phyloP scores from a whole-genome alignment of 2,888 invertebrate species.

The Euclidia mi region DNA sequence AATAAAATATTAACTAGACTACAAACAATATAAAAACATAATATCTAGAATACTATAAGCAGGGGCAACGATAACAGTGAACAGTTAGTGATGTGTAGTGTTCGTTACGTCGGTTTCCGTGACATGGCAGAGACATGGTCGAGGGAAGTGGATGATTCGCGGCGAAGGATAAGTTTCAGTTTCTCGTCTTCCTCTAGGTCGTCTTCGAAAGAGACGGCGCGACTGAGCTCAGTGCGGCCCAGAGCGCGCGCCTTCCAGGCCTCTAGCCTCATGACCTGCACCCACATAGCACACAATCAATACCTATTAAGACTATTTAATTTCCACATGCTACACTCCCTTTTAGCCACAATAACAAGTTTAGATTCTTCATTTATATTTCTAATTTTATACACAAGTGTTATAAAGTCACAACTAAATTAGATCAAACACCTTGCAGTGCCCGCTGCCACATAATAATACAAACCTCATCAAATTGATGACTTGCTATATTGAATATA shows the following conservation, averaged over 20 bases:
- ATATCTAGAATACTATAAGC: background rate
- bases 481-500: no score
- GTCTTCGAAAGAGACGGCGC: conserved; percentile 80
- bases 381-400: no score
- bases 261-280: conserved; percentile 93
- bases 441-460: no score
- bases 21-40: conserved; percentile 21
- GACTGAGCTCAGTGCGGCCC: conserved; percentile 79
- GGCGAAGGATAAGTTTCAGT: conserved; percentile 75
- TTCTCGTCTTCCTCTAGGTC: conserved; percentile 83
- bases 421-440: no score
- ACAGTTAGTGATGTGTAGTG: conserved; percentile 17
- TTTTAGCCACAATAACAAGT: no score
- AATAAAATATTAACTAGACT: background rate
- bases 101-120: conserved; percentile 71
- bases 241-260: conserved; percentile 91
- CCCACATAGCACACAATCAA: conserved; percentile 4
- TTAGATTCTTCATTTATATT: no score
- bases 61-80: conserved; percentile 23
- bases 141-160: conserved; percentile 79
- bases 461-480: no score
- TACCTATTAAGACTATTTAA: background rate
- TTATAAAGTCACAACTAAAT: no score
- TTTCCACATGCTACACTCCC: conserved; percentile 23
- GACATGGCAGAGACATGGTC: conserved; percentile 67